Conservation (phyloP, 2,888 invertebrate genomes). For the Cryptus viduatorius region DNA sequence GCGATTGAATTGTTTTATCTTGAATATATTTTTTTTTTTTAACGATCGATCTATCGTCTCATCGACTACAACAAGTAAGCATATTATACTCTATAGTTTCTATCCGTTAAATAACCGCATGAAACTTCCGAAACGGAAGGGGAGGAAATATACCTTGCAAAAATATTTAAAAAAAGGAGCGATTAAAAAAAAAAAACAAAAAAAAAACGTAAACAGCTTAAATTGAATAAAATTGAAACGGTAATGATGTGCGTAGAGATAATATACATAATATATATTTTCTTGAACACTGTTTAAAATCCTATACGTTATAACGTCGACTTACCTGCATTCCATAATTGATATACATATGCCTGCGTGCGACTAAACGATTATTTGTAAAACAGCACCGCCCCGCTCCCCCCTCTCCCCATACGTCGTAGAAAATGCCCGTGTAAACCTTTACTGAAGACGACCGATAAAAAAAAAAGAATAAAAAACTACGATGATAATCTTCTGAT, state of each 20-base stretch:
- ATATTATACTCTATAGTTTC: conserved; percentile 51
- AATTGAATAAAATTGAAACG: conserved; percentile 50
- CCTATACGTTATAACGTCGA: conserved; percentile 54
- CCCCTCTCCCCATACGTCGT: conserved; percentile 37
- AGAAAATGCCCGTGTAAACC: conserved; percentile 56
- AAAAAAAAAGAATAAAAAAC: background rate
- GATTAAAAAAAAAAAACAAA: conserved; percentile 6
- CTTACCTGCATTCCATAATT: conserved; percentile 56
- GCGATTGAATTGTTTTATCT: background rate
- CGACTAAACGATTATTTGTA: conserved; percentile 60
- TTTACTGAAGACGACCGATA: background rate
- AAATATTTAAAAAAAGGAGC: conserved; percentile 31
- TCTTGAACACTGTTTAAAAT: conserved; percentile 60
- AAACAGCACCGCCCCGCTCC: conserved; percentile 47
- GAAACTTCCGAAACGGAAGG: conserved; percentile 43
- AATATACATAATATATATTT: conserved; percentile 61
- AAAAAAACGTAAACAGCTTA: conserved; percentile 33
- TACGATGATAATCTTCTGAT: conserved; percentile 18
- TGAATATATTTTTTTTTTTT: background rate
- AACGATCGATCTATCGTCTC: conserved; percentile 46
- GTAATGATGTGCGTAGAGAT: conserved; percentile 54
- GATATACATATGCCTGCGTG: conserved; percentile 63
- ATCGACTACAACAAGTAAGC: conserved; percentile 50
- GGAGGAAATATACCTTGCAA: conserved; percentile 57
- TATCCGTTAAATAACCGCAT: conserved; percentile 50